Conservation (phyloP, 2,888 invertebrate species). For the Anthophora plumipes region DNA sequence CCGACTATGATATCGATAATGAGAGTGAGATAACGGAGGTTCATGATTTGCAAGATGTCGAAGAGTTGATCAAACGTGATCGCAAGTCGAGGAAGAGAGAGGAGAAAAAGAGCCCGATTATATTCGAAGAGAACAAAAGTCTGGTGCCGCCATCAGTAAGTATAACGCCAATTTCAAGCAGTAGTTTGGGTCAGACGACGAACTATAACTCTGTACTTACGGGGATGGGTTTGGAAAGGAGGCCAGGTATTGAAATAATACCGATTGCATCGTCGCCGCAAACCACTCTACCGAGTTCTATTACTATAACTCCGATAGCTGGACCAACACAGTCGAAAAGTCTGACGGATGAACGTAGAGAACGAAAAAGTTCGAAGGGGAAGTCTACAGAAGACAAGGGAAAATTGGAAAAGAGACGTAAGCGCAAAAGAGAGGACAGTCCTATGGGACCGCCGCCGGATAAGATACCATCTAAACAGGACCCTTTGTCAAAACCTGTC, state of each 20-base stretch:
- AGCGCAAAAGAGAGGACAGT: conserved; percentile 91
- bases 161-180: conserved; percentile 86
- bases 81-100: conserved; percentile 88
- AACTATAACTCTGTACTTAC: conserved; percentile 87
- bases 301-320: conserved; percentile 93
- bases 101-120: conserved; percentile 85
- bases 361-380: conserved; percentile 84
- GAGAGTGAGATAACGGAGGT: conserved; percentile 86
- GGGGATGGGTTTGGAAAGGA: conserved; percentile 88
- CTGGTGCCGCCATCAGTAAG: conserved; percentile 87
- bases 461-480: conserved; percentile 90
- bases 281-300: conserved; percentile 90
- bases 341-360: conserved; percentile 82
- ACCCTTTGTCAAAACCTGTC: conserved; percentile 89
- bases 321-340: conserved; percentile 85
- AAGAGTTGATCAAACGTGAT: conserved; percentile 87
- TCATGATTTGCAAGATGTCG: conserved; percentile 86
- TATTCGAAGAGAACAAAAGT: conserved; percentile 87
- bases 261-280: conserved; percentile 89
- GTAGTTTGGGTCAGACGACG: conserved; percentile 84
- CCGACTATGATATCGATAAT: conserved; percentile 87
- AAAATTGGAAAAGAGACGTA: conserved; percentile 89
- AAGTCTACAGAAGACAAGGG: conserved; percentile 83
- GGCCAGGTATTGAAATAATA: conserved; percentile 94
- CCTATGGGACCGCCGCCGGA: conserved; percentile 91